phyloP scores from a whole-genome alignment of 2,113 vertebrate genomes.

The Toxotes chatareus region DNA sequence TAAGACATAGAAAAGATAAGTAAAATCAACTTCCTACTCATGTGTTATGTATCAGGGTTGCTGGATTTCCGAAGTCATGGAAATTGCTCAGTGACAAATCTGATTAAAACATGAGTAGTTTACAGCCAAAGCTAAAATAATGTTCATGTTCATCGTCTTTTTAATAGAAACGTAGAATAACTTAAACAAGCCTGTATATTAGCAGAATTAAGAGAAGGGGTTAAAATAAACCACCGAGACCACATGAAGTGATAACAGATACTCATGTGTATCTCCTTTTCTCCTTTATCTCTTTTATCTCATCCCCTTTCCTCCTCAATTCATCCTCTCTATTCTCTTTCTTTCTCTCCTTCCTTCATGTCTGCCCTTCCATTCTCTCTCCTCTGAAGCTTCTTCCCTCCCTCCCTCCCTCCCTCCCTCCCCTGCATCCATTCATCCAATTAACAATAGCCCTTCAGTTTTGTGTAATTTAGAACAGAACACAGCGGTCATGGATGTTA shows the following conservation, averaged over 20 bases:
- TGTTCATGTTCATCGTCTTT: neutral
- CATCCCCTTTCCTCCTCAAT: neutral
- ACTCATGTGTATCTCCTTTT: conserved; percentile 16
- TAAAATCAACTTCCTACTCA: neutral
- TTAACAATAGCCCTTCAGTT: conserved; percentile 79
- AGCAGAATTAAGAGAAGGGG: neutral
- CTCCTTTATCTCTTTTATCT: neutral
- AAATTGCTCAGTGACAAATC: neutral
- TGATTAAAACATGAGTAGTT: neutral
- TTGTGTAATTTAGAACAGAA: conserved; percentile 89
- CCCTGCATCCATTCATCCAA: conserved; percentile 72
- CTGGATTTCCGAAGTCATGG: neutral
- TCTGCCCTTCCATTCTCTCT: conserved; percentile 17
- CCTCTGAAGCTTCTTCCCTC: neutral
- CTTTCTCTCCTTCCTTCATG: neutral
- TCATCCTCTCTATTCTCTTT: conserved; percentile 3
- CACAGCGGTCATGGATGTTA: conserved; percentile 88
- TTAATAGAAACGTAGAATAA: neutral
- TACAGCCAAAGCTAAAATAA: neutral
- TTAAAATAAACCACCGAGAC: neutral
- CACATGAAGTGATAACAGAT: conserved; percentile 2
- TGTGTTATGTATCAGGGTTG: neutral
- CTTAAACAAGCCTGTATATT: neutral
- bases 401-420: conserved; percentile 5
- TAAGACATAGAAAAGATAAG: neutral